Evolutionary conservation across 2,888 invertebrate species (phyloP).

Genomic region (Ectemnius lituratus): DNA sequence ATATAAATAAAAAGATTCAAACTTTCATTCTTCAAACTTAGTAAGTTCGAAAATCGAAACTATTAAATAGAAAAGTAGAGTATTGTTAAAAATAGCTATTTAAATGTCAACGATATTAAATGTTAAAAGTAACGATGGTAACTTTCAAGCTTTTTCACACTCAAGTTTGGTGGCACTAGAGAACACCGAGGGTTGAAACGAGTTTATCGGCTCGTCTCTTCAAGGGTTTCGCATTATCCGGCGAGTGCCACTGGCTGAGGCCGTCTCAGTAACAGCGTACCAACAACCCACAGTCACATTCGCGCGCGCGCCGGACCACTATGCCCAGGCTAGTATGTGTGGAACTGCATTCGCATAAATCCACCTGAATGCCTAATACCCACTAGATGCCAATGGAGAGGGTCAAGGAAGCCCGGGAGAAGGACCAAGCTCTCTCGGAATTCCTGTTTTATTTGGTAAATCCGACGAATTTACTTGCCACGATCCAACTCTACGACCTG

Average conservation of each 20-base stretch:
- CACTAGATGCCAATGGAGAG: slow-evolving; percentile 44
- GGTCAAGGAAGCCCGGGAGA: neutral
- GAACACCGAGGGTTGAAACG: too few relatives aligned
- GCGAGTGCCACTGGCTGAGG: neutral
- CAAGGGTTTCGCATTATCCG: slow-evolving; percentile 9
- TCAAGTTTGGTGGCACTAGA: too few relatives aligned
- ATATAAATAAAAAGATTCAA: too few relatives aligned
- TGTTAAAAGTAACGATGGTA: too few relatives aligned
- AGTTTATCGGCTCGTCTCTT: neutral
- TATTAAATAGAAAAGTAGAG: too few relatives aligned
- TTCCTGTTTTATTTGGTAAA: slow-evolving; percentile 46
- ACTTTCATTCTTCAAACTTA: too few relatives aligned
- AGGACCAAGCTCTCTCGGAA: slow-evolving; percentile 13
- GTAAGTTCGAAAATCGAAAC: too few relatives aligned
- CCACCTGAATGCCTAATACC: slow-evolving; percentile 52
- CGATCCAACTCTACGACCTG: neutral
- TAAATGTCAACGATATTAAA: too few relatives aligned
- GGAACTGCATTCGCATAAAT: slow-evolving; percentile 55
- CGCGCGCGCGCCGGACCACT: slow-evolving; percentile 30
- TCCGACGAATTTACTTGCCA: slow-evolving; percentile 27
- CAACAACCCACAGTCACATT: neutral
- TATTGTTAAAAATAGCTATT: too few relatives aligned
- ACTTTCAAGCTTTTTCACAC: too few relatives aligned
- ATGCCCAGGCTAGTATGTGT: too few relatives aligned
- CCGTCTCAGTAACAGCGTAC: slow-evolving; percentile 4